Evolutionary conservation across 2,888 invertebrate genomes (phyloP).

Genomic region (Cyrtodaria siliqua): DNA sequence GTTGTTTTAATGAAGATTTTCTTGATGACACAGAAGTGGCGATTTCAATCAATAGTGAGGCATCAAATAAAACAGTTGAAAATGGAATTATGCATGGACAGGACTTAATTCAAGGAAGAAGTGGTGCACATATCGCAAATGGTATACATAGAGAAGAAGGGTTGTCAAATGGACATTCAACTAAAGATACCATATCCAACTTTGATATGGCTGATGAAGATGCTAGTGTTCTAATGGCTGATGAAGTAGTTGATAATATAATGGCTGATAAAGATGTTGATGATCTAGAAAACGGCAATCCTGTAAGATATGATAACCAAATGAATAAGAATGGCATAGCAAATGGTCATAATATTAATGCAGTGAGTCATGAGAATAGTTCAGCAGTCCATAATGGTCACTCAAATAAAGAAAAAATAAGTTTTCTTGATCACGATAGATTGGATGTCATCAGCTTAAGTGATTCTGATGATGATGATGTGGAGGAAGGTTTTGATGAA

Average conservation of each 20-base stretch:
- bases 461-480: neutral
- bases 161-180: neutral
- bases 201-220: no score
- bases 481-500: neutral
- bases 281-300: constrained; percentile 2
- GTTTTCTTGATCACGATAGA: neutral
- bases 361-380: neutral
- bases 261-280: neutral
- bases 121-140: no score
- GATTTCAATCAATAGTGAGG: neutral
- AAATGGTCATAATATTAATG: neutral
- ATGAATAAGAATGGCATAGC: neutral
- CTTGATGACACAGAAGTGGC: neutral
- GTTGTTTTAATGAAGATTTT: constrained; percentile 1
- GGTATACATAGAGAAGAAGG: no score
- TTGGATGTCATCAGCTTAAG: neutral
- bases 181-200: no score
- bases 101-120: no score
- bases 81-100: no score
- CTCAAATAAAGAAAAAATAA: neutral
- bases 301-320: neutral
- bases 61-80: no score
- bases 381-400: neutral
- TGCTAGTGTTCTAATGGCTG: no score
- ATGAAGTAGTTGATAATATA: neutral